Percentiles rank a stretch among this genome's conserved stretches.
These are phyloP conservation scores for Calyptommatus sinebrachiatus DNA, from an alignment of 2,113 vertebrate species.

Conservation along the genomic window DNA sequence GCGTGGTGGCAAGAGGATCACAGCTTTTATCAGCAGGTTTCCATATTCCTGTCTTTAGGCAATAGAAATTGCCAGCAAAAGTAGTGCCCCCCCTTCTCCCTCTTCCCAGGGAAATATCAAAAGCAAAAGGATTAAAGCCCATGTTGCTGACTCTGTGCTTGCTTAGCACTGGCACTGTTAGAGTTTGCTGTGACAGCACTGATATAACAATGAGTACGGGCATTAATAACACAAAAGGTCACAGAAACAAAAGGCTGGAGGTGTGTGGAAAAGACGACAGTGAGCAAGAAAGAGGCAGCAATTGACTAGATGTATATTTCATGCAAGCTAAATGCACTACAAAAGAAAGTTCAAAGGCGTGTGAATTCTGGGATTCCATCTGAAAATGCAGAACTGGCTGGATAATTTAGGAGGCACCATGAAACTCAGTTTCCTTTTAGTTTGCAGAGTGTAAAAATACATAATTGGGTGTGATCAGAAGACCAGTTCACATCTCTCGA, in stretches of 20 bases:
- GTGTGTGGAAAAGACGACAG: background rate
- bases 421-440: background rate
- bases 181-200: background rate
- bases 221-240: rapidly evolving
- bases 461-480: background rate
- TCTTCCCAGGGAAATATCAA: background rate
- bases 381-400: background rate
- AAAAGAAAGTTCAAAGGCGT: background rate
- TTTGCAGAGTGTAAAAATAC: background rate
- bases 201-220: background rate
- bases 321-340: background rate
- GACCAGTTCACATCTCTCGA: background rate
- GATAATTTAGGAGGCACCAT: background rate
- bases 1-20: conserved; percentile 6
- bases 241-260: background rate
- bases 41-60: conserved; percentile 14
- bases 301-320: conserved; percentile 1
- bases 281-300: background rate
- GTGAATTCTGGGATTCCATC: background rate
- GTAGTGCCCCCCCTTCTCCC: conserved; percentile 13
- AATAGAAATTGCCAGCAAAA: conserved; percentile 21
- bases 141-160: conserved; percentile 14
- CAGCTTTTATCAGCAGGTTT: conserved; percentile 23
- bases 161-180: background rate
- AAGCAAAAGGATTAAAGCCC: conserved; percentile 19